Evolutionary conservation across 2,797 vertebrate genomes (phyloP).

Genomic region (Coccyzus lansbergi): DNA sequence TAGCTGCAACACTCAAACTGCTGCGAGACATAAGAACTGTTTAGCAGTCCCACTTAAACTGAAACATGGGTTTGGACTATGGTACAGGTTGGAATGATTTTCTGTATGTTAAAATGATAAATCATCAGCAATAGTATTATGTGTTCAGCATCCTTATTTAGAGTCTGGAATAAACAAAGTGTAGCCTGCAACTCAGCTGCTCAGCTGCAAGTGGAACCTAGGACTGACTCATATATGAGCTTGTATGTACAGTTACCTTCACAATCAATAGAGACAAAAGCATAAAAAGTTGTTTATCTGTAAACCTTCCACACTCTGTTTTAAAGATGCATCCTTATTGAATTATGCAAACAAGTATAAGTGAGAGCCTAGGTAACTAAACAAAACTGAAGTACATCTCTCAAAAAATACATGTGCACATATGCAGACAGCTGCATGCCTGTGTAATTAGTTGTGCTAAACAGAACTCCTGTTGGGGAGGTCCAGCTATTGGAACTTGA

Average conservation of each 20-base stretch:
- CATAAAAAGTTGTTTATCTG: not conserved
- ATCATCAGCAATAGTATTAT: not conserved
- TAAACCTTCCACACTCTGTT: not conserved
- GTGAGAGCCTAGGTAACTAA: not conserved
- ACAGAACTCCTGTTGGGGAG: not conserved
- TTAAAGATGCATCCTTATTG: not conserved
- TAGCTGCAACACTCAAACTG: not conserved
- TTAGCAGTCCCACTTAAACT: not conserved
- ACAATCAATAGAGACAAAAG: not conserved
- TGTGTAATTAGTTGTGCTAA: not conserved
- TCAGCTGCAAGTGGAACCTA: not conserved
- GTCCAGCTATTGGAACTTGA: not conserved
- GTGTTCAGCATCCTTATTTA: not conserved
- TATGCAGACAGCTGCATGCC: not conserved
- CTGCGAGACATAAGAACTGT: not conserved
- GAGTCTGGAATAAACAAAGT: not conserved
- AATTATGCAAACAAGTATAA: not conserved
- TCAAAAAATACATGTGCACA: accelerated
- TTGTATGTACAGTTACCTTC: not conserved
- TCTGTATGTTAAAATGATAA: not conserved
- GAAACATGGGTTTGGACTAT: not conserved
- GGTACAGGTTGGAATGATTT: not conserved
- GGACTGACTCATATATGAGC: not conserved
- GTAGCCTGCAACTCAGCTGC: not conserved
- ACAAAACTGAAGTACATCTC: not conserved